Conservation (phyloP, 1,140 invertebrate genomes). For the Meloidogyne floridensis region DNA sequence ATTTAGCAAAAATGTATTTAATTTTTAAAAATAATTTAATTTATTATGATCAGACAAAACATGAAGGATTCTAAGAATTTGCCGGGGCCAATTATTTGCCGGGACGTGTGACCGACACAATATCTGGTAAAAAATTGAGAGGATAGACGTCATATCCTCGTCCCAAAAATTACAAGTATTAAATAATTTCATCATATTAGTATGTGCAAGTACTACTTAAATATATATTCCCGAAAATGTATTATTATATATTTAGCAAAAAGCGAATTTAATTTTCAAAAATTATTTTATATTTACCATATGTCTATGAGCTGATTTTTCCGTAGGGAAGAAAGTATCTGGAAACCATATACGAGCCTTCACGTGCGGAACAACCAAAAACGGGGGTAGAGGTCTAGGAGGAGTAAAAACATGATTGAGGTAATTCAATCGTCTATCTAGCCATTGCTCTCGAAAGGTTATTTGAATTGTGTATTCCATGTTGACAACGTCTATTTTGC, state of each 20-base stretch:
- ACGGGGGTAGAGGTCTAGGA: slow-evolving; percentile 34
- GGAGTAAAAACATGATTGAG: slow-evolving; percentile 72
- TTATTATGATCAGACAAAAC: too few relatives aligned
- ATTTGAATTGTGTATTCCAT: slow-evolving; percentile 77
- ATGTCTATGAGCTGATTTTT: slow-evolving; percentile 52
- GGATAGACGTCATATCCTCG: too few relatives aligned
- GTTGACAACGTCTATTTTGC: slow-evolving; percentile 96
- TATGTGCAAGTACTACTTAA: too few relatives aligned
- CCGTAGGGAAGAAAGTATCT: slow-evolving; percentile 84
- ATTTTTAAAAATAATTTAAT: neutral
- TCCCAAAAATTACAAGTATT: neutral
- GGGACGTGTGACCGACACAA: too few relatives aligned
- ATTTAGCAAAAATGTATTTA: neutral
- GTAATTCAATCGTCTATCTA: slow-evolving; percentile 84
- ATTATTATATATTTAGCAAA: neutral
- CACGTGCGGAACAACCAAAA: slow-evolving; percentile 84
- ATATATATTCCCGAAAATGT: too few relatives aligned
- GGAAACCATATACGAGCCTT: slow-evolving; percentile 88
- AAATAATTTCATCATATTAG: neutral
- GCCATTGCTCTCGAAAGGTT: slow-evolving; percentile 90
- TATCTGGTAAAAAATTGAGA: neutral
- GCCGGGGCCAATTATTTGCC: too few relatives aligned
- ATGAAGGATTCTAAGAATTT: too few relatives aligned
- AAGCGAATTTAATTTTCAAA: neutral
- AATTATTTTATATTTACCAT: slow-evolving; percentile 20